These are phyloP conservation scores for Cyprinella venusta DNA, from an alignment of 2,797 vertebrate genomes.

Conservation along the genomic window DNA sequence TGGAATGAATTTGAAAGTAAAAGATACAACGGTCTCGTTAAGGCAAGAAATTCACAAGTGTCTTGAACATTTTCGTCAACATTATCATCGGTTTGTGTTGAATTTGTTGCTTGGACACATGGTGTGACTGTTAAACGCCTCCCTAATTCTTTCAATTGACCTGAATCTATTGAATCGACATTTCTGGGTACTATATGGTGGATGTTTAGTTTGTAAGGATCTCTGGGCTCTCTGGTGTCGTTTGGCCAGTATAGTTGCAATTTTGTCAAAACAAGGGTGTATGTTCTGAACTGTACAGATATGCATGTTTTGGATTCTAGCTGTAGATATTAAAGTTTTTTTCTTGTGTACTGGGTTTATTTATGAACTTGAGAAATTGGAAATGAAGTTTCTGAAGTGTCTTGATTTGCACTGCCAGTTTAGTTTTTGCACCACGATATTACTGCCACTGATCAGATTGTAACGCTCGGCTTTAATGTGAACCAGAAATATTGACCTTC, in stretches of 20 bases:
- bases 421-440: not conserved
- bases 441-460: constrained; percentile 39
- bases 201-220: constrained; percentile 53
- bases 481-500: constrained; percentile 8
- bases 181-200: constrained; percentile 22
- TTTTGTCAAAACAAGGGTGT: constrained; percentile 54
- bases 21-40: not conserved
- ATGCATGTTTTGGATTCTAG: constrained; percentile 61
- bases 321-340: constrained; percentile 57
- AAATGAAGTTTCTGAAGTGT: constrained; percentile 42
- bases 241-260: constrained; percentile 52
- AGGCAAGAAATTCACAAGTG: constrained; percentile 57
- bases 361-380: constrained; percentile 40
- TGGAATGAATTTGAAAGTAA: constrained; percentile 26
- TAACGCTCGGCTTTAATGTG: not conserved
- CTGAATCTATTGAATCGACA: constrained; percentile 2
- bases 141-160: not conserved
- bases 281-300: constrained; percentile 52
- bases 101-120: constrained; percentile 5
- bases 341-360: constrained; percentile 53
- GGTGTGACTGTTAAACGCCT: constrained; percentile 51
- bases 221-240: constrained; percentile 52
- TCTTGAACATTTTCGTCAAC: constrained; percentile 41
- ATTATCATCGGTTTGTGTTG: constrained; percentile 12
- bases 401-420: constrained; percentile 62